Evolutionary conservation across 2,888 invertebrate genomes (phyloP), one percentile per base, ranked within the genome.

Genomic region (Peribatodes rhomboidaria): DNA sequence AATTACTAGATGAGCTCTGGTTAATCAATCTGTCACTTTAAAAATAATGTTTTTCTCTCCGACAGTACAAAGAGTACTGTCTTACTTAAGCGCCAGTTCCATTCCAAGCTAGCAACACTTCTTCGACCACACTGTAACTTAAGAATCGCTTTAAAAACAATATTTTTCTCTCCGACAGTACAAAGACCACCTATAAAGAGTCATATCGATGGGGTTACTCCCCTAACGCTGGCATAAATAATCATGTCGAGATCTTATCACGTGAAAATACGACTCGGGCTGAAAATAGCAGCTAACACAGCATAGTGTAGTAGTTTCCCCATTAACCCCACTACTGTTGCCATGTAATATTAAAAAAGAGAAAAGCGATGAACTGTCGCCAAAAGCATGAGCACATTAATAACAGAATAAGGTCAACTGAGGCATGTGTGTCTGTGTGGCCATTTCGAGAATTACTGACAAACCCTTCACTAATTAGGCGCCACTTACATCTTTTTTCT

Each of bases 201-300:
- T 74, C 86, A 84, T 85, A 90, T 92, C 90, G 90, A 92, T 89
- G 83, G 91, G 89, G 90, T 86, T 87, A 85, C 80, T 75, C 90
- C 91, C 92, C 88, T 86, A 88, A 89, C 87, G 86, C 83, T 80
- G 80, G 82, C 86, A 92, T 93, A 92, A 92, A 92, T 92, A 91
- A 92, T 92, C 90, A 86, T 87, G 92, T 90, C 89, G 78, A 88
- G 92, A 93, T 93, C 79, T 85, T 92, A 92, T 92, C 92, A 84
- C 70, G 81, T 79, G 89, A 87, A 92, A 90, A 92, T 92, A 92
- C 92, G 90, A 85, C 82, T 79, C 74, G 81, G 82, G 83, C 82
- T 85, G 82, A 82, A 88, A 91, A 89, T 90, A 54, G 42, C 39
- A 54, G 16, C 42, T 50, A 20, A 56, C 52, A 16, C 27, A 35